Base-by-base conservation (phyloP, 2,888 invertebrate genomes). In the Patella depressa region DNA sequence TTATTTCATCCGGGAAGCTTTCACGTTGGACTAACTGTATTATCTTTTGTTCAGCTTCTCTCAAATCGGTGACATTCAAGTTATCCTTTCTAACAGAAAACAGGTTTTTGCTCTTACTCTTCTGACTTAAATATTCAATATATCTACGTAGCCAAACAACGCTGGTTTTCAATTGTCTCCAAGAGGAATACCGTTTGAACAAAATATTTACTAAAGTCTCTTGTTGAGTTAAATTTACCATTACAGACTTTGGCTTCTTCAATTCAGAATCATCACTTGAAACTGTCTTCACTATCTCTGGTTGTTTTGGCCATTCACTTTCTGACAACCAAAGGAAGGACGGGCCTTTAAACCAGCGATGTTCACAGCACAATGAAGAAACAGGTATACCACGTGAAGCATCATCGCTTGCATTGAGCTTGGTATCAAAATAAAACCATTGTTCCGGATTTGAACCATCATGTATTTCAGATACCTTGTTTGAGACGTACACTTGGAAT, bases 401-500 rank as follows among this genome's bases (percentile, higher is more conserved):
- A 59, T 59, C 59, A 19, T 59, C 59, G 17, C 4, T 7, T 59
- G 19, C 4, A 59, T 59, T 59, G n/a, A 17, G 59, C 19, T 59
- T 59, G 19, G 65, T 19, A 19, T 65, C 65, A 74, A 65, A 4
- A 70, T 65, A 65, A 59, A 53, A 24, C 69, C 77, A n/a, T 12
- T 74, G n/a, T 65, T 54, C 24, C 75, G 45, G 45, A 69, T 17
- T 34, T 29, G 70, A 69, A 19, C 70, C 69, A 45, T 74, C 75
- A 72, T 74, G 75, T n/a, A 69, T 74, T 17, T 54, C 12, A 34
- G 72, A 24, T 17, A 76, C 54, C n/a, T 72, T 29, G 53, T 76
- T 76, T 15, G 76, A 45, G 19, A 76, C 76, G 34, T 74, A 76
- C n/a, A 54, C 54, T 19, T 76, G 76, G 15, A 73, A 76, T 74